These are phyloP conservation scores for Rynchops niger DNA, from an alignment of 2,113 vertebrate genomes.

Conservation along the genomic window DNA sequence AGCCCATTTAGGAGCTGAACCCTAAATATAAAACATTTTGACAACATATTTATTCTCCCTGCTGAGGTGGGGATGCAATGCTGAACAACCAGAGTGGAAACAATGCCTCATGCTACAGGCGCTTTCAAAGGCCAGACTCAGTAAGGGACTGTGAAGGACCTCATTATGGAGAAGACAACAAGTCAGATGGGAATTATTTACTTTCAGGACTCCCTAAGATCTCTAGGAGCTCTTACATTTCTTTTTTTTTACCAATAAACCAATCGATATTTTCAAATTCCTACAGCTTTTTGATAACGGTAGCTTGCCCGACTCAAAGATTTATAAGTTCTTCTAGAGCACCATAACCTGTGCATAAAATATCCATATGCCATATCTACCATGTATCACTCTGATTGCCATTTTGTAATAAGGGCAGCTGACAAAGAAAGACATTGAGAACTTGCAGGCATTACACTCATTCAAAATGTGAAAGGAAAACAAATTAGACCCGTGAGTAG, in stretches of 20 bases:
- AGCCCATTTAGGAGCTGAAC: background rate
- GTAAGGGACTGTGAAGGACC: background rate
- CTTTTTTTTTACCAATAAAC: background rate
- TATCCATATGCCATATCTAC: background rate
- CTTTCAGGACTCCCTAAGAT: background rate
- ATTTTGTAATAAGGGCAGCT: background rate
- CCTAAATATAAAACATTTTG: background rate
- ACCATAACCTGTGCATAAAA: background rate
- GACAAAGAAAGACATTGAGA: background rate
- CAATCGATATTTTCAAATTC: background rate
- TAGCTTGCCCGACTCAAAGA: background rate
- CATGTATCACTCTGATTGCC: background rate
- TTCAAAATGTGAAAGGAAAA: background rate
- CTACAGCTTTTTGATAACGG: background rate
- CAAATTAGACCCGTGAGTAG: background rate
- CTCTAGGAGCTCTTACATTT: background rate
- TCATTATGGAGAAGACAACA: background rate
- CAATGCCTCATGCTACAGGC: background rate
- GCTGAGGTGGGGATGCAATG: background rate
- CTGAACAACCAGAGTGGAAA: background rate
- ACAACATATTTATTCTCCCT: background rate
- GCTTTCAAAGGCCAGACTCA: background rate
- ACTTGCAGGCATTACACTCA: rapidly evolving
- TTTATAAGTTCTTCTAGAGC: background rate
- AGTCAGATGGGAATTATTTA: background rate